phyloP scores from a whole-genome alignment of 1,140 invertebrate species.

The Rhagoletis pomonella region DNA sequence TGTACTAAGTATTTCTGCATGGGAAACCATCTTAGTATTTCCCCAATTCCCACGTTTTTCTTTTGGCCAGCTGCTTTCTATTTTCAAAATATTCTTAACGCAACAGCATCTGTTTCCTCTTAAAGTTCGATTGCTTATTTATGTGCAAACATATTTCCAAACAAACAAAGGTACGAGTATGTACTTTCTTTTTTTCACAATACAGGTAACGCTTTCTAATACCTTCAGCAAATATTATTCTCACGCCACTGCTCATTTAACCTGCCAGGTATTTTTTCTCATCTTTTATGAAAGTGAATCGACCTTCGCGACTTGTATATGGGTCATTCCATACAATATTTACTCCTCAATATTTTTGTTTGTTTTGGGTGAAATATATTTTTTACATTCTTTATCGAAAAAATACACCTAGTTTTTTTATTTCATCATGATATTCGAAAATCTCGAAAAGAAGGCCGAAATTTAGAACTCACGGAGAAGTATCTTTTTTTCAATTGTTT shows the following conservation, averaged over 20 bases:
- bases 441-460: too few species aligned
- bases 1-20: not conserved
- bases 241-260: not conserved
- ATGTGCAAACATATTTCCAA: too few species aligned
- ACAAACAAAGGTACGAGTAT: not conserved
- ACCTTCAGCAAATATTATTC: not conserved
- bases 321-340: too few species aligned
- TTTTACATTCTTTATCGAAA: too few species aligned
- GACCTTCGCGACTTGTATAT: not conserved
- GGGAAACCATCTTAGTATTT: not conserved
- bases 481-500: too few species aligned
- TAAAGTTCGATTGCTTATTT: not conserved
- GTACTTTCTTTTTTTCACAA: not conserved
- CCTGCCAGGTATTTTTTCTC: not conserved
- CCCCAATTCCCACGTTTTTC: not conserved
- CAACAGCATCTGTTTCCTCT: conserved; percentile 29
- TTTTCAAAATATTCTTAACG: not conserved
- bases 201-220: not conserved
- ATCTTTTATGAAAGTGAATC: not conserved
- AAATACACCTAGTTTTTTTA: too few species aligned
- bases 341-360: too few species aligned
- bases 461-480: too few species aligned
- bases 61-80: not conserved
- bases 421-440: too few species aligned
- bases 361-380: too few species aligned